Percentiles rank a stretch among this genome's conserved stretches.
These are phyloP conservation scores for Lottia gigantea DNA, from an alignment of 2,888 invertebrate genomes.

Conservation along the genomic window DNA sequence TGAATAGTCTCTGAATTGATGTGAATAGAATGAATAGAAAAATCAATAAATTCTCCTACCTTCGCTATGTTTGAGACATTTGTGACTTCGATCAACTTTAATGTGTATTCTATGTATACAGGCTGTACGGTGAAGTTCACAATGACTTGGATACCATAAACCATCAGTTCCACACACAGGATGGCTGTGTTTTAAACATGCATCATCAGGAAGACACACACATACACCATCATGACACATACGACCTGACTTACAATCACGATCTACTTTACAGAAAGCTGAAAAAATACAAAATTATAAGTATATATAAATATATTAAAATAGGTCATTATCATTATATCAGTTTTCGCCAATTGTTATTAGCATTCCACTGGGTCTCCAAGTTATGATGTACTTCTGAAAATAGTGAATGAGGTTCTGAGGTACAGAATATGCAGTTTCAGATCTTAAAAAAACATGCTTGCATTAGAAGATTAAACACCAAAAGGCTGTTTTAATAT, in stretches of 20 bases:
- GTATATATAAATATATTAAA: neutral
- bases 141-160: constrained; percentile 63
- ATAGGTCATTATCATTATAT: too few species aligned
- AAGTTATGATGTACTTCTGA: too few species aligned
- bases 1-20: too few species aligned
- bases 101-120: constrained; percentile 60
- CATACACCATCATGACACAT: constrained; percentile 75
- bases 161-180: constrained; percentile 67
- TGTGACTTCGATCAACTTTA: constrained; percentile 50
- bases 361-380: too few species aligned
- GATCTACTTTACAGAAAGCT: constrained; percentile 77
- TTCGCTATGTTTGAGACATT: constrained; percentile 27
- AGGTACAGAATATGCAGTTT: too few species aligned
- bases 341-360: too few species aligned
- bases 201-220: constrained; percentile 70
- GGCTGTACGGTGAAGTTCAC: constrained; percentile 65
- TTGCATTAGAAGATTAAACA: too few species aligned
- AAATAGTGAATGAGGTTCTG: constrained; percentile 4
- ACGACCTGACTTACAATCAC: constrained; percentile 74
- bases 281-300: constrained; percentile 49
- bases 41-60: neutral
- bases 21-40: too few species aligned
- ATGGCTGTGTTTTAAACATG: constrained; percentile 46
- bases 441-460: too few species aligned
- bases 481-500: too few species aligned